Evolutionary conservation across 2,797 vertebrate species (phyloP), one percentile per base, ranked within the genome.

Genomic region (Selene dorsalis): DNA sequence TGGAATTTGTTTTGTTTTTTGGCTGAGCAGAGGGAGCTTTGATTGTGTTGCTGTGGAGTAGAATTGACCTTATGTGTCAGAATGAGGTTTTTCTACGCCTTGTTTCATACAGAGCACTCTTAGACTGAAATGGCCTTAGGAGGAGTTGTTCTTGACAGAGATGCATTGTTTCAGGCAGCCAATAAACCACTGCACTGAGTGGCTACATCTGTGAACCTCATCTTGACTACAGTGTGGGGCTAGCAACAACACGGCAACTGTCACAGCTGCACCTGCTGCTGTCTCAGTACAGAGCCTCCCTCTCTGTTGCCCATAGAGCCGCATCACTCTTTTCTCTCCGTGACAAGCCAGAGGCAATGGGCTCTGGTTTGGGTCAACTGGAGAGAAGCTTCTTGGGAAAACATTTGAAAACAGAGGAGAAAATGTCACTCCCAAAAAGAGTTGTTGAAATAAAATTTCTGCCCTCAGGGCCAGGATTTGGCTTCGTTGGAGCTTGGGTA

Each of bases 311-410:
- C 84, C 90, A 87, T 63, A 64, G 81, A 84, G 78, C 92, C 82
- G 89, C 89, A 86, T 92, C 92, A 84, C 88, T 90, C 86, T 84
- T 77, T 80, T 74, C 62, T 81, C 62, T 81, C 85, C 48, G 62
- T 92, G 88, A 92, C 92, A 93, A 86, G 91, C 93, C 91, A 88
- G 79, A 94, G 94, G 94, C 93, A 79, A 84, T 79, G 81, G 89
- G 87, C 94, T 94, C 91, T 88, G 95, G 95, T 94, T 90, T 94
- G 93, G 95, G 95, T 96, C 96, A 96, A 95, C 94, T 92, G 93
- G 94, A 94, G 93, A 95, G 93, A 93, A 93, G 95, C 96, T 96
- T 94, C 92, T 93, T 92, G 94, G 89, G 91, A 95, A 96, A 95
- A 91, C 91, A 91, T 93, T 83, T 95, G 94, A 93, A 96, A 96